These are phyloP conservation scores for Oenanthe oenanthe DNA, from an alignment of 2,113 vertebrate species.

Conservation along the genomic window DNA sequence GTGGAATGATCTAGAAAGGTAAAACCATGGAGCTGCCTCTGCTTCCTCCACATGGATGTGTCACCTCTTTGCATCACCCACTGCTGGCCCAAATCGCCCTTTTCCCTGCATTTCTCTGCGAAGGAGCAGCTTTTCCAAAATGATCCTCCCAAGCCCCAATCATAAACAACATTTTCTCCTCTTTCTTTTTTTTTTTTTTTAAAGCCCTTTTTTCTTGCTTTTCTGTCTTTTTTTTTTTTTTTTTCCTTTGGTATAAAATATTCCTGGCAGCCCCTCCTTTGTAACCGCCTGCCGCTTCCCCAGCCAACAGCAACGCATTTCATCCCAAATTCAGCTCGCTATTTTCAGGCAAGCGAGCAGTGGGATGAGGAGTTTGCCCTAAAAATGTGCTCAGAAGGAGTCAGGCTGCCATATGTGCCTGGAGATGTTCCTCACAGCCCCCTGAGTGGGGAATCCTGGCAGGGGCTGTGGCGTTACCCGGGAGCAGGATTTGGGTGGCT, in stretches of 20 bases:
- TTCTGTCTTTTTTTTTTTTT: neutral
- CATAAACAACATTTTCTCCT: neutral
- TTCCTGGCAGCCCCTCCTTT: slow-evolving; percentile 75
- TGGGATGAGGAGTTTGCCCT: slow-evolving; percentile 76
- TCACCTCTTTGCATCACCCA: neutral
- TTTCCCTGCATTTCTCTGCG: neutral
- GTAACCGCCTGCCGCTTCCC: slow-evolving; percentile 74
- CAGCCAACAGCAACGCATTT: slow-evolving; percentile 75
- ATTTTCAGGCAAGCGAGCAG: slow-evolving; percentile 74
- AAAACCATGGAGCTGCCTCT: neutral
- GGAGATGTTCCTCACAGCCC: slow-evolving; percentile 51
- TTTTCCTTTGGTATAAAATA: slow-evolving; percentile 34
- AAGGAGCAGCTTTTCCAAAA: neutral
- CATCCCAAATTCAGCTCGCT: slow-evolving; percentile 76
- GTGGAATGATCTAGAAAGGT: neutral
- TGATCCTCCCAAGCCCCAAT: neutral
- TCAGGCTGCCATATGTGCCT: slow-evolving; percentile 67
- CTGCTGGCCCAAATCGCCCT: neutral
- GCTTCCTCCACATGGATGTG: neutral
- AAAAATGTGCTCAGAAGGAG: slow-evolving; percentile 74
- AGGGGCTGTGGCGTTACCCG: neutral
- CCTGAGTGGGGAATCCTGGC: slow-evolving; percentile 25
- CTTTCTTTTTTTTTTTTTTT: neutral
- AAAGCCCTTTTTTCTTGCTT: neutral
- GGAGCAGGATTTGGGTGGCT: neutral